phyloP scores from a whole-genome alignment of 2,888 invertebrate species.

The Eucriotettix oculatus region DNA sequence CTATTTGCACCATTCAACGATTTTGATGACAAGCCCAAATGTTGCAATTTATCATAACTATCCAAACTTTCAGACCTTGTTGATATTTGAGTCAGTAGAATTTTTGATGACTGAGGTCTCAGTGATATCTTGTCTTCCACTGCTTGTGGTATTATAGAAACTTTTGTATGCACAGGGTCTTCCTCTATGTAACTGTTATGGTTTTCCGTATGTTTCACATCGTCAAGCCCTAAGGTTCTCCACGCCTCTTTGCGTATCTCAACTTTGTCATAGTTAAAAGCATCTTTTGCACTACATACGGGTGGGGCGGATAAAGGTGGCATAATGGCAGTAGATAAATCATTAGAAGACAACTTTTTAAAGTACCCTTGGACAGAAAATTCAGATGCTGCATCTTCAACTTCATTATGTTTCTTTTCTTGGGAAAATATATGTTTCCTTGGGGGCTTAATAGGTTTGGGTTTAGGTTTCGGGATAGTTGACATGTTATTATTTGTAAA shows the following conservation, averaged over 20 bases:
- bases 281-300: neutral
- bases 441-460: conserved; percentile 45
- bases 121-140: neutral
- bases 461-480: conserved; percentile 19
- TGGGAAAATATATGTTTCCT: conserved; percentile 25
- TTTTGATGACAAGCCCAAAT: conserved; percentile 61
- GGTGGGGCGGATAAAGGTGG: neutral
- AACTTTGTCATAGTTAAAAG: conserved; percentile 47
- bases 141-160: too few relatives aligned
- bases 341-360: conserved; percentile 17
- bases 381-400: conserved; percentile 29
- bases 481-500: conserved; percentile 1
- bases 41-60: conserved; percentile 65
- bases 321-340: conserved; percentile 20
- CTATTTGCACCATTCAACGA: conserved; percentile 31
- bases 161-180: neutral
- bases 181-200: conserved; percentile 9
- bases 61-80: conserved; percentile 21
- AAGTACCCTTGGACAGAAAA: conserved; percentile 28
- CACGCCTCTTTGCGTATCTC: conserved; percentile 65
- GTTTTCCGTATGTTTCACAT: conserved; percentile 52
- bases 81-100: conserved; percentile 6
- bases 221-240: conserved; percentile 61
- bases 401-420: conserved; percentile 11
- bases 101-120: conserved; percentile 5